Evolutionary conservation across 2,797 vertebrate genomes (phyloP).

Genomic region (Crocidura indochinensis): DNA sequence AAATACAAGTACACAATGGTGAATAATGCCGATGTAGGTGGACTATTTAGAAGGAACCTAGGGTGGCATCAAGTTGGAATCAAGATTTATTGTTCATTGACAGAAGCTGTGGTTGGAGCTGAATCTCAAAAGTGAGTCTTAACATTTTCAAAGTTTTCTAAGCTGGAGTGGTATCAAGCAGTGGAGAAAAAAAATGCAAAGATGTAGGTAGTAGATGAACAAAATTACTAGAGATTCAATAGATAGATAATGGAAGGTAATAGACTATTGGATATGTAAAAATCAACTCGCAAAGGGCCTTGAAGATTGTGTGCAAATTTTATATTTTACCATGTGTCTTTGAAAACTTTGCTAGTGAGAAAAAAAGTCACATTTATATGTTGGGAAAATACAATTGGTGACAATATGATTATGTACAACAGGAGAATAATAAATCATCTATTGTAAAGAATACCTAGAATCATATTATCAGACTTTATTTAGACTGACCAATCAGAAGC

Average conservation of each 20-base stretch:
- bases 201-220: not conserved
- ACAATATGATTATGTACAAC: not conserved
- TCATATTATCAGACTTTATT: not conserved
- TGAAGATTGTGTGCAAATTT: not conserved
- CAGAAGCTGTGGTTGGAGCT: not conserved
- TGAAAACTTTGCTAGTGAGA: not conserved
- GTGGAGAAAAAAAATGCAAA: not conserved
- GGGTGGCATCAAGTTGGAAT: not conserved
- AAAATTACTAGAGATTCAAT: conserved; percentile 10
- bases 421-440: not conserved
- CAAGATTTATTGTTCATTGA: not conserved
- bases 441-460: not conserved
- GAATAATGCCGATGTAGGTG: not conserved
- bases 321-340: not conserved
- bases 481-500: not conserved
- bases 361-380: not conserved
- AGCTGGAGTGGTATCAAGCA: not conserved
- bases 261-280: not conserved
- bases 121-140: not conserved
- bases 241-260: not conserved
- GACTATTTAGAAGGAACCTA: not conserved
- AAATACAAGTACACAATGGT: not conserved
- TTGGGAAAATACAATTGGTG: not conserved
- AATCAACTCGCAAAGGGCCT: not conserved
- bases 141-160: not conserved